Conservation (phyloP, 2,113 vertebrate genomes). For the Oceanites oceanicus region DNA sequence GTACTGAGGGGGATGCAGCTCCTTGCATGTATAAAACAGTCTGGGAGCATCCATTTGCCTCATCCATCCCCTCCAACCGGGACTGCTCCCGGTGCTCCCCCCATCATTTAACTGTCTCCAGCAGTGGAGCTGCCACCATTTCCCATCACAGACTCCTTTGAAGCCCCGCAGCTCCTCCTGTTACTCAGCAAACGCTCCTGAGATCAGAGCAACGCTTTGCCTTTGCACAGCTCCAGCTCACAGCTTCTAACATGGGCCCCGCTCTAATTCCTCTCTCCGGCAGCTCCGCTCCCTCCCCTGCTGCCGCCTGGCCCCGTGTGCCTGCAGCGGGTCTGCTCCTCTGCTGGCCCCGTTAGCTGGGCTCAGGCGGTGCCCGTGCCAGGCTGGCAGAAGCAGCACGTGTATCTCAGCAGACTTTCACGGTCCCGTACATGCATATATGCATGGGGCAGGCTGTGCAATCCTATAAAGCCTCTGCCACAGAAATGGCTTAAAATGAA, state of each 20-base stretch:
- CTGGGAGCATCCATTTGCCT: neutral
- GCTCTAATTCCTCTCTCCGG: neutral
- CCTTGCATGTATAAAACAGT: too few species aligned
- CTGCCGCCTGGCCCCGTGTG: neutral
- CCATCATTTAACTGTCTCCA: neutral
- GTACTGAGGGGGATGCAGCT: neutral
- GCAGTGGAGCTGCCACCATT: neutral
- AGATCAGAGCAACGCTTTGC: neutral
- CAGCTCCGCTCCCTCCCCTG: neutral
- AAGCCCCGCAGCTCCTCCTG: neutral
- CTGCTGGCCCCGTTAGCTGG: neutral
- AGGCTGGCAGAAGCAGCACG: neutral
- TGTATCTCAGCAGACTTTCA: neutral
- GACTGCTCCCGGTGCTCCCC: neutral
- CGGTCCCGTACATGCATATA: neutral
- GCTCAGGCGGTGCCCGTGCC: neutral
- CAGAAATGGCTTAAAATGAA: neutral
- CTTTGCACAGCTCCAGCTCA: neutral
- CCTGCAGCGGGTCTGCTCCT: accelerated
- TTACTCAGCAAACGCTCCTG: neutral
- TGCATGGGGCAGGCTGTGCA: neutral
- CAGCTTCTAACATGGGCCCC: accelerated
- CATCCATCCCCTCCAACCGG: neutral
- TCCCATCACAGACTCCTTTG: neutral
- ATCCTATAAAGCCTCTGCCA: neutral